Evolutionary conservation across 2,888 invertebrate species (phyloP).

Genomic region (Torymus texanus): DNA sequence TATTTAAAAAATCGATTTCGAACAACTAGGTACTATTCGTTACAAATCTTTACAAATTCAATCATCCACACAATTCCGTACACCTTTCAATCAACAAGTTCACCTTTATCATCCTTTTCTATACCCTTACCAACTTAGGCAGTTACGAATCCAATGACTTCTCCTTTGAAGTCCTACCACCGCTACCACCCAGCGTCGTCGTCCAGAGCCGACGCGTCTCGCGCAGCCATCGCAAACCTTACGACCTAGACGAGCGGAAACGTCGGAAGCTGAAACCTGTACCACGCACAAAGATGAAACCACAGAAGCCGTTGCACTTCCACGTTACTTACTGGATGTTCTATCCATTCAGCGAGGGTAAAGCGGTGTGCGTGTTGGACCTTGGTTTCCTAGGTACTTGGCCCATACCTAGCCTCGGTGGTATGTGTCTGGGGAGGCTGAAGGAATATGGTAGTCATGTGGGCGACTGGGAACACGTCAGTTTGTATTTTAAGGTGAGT

Average conservation of each 20-base stretch:
- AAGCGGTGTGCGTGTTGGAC: constrained; percentile 76
- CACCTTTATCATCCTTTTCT: no score
- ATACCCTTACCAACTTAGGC: no score
- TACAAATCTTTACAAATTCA: no score
- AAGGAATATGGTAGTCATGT: constrained; percentile 81
- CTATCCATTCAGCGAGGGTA: constrained; percentile 82
- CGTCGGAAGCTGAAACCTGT: constrained; percentile 22
- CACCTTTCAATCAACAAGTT: no score
- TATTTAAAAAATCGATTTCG: no score
- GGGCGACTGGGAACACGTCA: constrained; percentile 84
- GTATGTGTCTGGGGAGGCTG: constrained; percentile 78
- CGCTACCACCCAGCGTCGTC: no score
- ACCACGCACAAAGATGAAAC: neutral
- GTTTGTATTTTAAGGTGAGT: constrained; percentile 77
- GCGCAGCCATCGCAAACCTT: neutral
- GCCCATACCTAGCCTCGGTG: constrained; percentile 79
- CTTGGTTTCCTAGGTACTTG: constrained; percentile 78
- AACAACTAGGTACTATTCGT: no score
- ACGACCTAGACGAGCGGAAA: constrained; percentile 12
- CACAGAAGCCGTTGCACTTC: constrained; percentile 73
- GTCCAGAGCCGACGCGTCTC: no score
- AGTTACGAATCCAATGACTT: no score
- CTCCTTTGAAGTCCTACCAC: no score
- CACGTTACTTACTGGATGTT: constrained; percentile 84
- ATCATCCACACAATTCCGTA: no score